A percentile compares a stretch with the other conserved stretches of the same genome.
Evolutionary conservation across 2,888 invertebrate species (phyloP).

Genomic region (Diogma glabrata): DNA sequence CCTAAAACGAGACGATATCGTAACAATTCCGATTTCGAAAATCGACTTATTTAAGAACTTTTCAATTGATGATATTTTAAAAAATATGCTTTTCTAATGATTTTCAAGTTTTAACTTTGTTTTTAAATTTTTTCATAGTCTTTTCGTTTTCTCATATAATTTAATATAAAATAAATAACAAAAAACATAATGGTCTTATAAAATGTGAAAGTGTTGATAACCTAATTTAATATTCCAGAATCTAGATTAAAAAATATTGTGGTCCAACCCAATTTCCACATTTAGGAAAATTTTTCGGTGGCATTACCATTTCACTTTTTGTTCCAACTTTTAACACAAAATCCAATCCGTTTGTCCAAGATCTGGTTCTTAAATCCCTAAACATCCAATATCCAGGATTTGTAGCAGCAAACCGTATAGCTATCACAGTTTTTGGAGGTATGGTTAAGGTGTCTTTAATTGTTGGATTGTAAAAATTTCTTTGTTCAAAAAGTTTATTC

Average conservation of each 20-base stretch:
- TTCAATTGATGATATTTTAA: no score
- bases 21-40: no score
- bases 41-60: no score
- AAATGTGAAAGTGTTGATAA: no score
- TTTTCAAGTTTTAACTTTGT: no score
- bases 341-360: conserved; percentile 65
- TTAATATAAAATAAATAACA: no score
- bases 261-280: conserved; percentile 67
- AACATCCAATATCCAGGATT: conserved; percentile 76
- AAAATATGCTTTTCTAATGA: no score
- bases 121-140: no score
- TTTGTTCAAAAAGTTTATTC: conserved; percentile 38
- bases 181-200: no score
- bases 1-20: no score
- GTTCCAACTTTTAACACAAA: conserved; percentile 62
- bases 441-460: conserved; percentile 63
- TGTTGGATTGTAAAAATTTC: conserved; percentile 49
- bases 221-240: no score
- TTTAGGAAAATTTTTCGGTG: conserved; percentile 59
- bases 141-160: no score
- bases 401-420: conserved; percentile 58
- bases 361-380: conserved; percentile 60
- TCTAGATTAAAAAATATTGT: conserved; percentile 58
- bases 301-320: conserved; percentile 45
- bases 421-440: conserved; percentile 56